A percentile compares a stretch with the other conserved stretches of the same genome.
These are phyloP conservation scores for Egretta garzetta DNA, from an alignment of 2,113 vertebrate genomes.

Conservation along the genomic window DNA sequence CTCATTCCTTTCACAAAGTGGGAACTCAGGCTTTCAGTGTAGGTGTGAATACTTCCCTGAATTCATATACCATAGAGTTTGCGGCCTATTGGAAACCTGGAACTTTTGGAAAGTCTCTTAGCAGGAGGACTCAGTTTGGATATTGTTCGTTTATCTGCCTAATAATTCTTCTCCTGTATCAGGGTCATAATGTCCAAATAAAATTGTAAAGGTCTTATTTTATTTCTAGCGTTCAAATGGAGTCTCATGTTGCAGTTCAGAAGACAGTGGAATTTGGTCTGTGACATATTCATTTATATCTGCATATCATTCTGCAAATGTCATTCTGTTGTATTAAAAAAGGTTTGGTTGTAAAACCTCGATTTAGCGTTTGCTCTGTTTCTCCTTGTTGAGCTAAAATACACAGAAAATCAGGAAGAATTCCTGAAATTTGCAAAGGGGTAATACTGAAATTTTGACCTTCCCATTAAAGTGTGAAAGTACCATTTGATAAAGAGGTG, in stretches of 20 bases:
- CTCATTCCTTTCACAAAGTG: background rate
- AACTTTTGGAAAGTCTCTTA: background rate
- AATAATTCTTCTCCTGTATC: background rate
- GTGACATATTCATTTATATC: background rate
- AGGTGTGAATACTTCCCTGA: background rate
- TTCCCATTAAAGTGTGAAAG: background rate
- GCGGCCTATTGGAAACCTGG: background rate
- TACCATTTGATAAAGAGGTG: background rate
- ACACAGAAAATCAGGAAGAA: background rate
- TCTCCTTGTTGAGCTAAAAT: background rate
- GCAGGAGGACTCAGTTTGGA: background rate
- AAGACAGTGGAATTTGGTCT: background rate
- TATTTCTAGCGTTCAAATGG: background rate
- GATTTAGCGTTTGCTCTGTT: background rate
- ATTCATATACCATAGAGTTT: background rate
- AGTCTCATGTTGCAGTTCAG: background rate
- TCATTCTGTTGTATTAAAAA: background rate
- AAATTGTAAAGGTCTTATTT: background rate
- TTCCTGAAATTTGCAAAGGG: background rate
- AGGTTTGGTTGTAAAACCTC: background rate
- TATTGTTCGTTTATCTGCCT: background rate
- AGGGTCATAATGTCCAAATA: background rate
- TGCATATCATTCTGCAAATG: background rate
- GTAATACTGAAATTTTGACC: background rate
- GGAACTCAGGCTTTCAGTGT: background rate